Evolutionary conservation across 2,797 vertebrate genomes (phyloP).

Genomic region (Discoglossus pictus): DNA sequence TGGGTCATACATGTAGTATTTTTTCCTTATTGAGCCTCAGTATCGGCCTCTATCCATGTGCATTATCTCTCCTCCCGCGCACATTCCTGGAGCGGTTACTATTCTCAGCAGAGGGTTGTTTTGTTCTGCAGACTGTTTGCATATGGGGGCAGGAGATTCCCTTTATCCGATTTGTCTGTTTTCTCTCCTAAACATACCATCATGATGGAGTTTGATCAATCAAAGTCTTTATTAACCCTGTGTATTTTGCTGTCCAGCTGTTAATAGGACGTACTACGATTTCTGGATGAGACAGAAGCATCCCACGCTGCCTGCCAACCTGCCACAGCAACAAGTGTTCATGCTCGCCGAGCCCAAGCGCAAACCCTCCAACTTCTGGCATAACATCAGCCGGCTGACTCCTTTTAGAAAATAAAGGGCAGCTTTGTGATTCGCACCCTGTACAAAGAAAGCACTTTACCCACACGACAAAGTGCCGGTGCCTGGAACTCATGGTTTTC

Average conservation of each 20-base stretch:
- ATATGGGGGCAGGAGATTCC: too few species aligned
- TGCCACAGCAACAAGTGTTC: conserved; percentile 91
- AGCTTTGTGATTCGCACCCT: conserved; percentile 64
- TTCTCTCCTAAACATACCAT: neutral
- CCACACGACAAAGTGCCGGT: conserved; percentile 57
- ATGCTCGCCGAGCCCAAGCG: conserved; percentile 92
- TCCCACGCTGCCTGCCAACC: conserved; percentile 77
- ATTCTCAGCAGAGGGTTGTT: neutral
- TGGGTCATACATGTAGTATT: too few species aligned
- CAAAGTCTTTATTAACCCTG: conserved; percentile 2
- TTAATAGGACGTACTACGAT: conserved; percentile 88
- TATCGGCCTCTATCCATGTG: too few species aligned
- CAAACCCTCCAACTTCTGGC: conserved; percentile 95
- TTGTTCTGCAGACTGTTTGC: neutral
- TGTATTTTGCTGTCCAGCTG: conserved; percentile 63
- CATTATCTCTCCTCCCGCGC: neutral
- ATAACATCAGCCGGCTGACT: conserved; percentile 91
- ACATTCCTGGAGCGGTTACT: neutral
- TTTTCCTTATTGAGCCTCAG: too few species aligned
- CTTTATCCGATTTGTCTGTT: too few species aligned
- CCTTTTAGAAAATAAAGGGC: conserved; percentile 88
- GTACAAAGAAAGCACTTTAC: conserved; percentile 79
- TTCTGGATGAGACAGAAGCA: conserved; percentile 90
- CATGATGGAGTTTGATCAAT: neutral
- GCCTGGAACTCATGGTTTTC: conserved; percentile 41